A percentile compares a stretch with the other conserved stretches of the same genome.
Conservation (phyloP, 2,113 vertebrate genomes). For the Myodes glareolus region DNA sequence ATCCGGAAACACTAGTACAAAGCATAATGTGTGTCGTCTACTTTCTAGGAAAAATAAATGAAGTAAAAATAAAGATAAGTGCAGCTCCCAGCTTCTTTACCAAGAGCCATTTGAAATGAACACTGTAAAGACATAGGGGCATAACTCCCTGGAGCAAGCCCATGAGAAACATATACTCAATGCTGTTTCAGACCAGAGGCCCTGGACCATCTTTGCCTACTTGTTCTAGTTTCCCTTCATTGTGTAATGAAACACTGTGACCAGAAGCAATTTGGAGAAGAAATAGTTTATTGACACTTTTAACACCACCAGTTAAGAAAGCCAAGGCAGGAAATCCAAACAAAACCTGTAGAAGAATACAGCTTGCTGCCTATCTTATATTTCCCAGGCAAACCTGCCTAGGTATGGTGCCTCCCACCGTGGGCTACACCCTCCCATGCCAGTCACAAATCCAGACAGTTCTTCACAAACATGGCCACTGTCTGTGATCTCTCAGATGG, state of each 20-base stretch:
- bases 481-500: not conserved
- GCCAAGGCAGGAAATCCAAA: not conserved
- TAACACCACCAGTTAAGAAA: too few relatives aligned
- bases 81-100: not conserved
- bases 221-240: too few relatives aligned
- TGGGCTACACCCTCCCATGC: not conserved
- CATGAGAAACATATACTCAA: not conserved
- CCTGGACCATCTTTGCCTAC: not conserved
- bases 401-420: not conserved
- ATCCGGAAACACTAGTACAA: not conserved
- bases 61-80: slow-evolving; percentile 32
- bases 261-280: not conserved
- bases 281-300: not conserved
- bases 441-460: not conserved
- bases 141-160: not conserved
- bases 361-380: not conserved
- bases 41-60: not conserved
- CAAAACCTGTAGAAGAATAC: not conserved
- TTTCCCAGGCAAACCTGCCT: not conserved
- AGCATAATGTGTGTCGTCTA: not conserved
- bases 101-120: not conserved
- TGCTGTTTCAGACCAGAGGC: not conserved
- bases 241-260: not conserved
- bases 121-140: not conserved
- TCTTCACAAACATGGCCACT: not conserved